Percentiles rank a stretch among this genome's conserved stretches.
Conservation (phyloP, 2,797 vertebrate genomes). For the Mallotus villosus region DNA sequence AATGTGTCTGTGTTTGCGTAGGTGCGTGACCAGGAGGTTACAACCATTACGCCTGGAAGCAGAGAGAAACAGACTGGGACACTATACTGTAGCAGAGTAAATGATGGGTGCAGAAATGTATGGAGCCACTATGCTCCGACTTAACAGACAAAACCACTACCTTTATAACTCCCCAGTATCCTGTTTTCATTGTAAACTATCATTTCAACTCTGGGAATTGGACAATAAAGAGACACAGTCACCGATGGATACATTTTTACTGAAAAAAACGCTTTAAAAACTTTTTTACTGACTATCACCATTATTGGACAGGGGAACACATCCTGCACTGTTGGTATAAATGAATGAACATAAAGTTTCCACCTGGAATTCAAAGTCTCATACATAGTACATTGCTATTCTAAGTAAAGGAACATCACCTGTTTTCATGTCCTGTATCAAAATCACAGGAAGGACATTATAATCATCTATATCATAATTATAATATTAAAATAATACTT, state of each 20-base stretch:
- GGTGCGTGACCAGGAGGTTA: not conserved
- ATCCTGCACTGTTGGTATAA: constrained; percentile 41
- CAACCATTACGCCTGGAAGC: too few relatives aligned
- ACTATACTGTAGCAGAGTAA: not conserved
- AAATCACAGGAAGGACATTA: constrained; percentile 57
- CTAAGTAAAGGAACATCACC: constrained; percentile 54
- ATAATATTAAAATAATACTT: constrained; percentile 35
- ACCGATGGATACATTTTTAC: constrained; percentile 53
- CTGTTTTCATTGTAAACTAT: not conserved
- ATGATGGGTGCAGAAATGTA: not conserved
- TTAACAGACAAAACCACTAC: not conserved
- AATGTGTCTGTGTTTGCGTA: constrained; percentile 3
- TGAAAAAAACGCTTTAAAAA: constrained; percentile 59
- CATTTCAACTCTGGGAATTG: not conserved
- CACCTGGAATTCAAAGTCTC: constrained; percentile 43
- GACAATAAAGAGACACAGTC: constrained; percentile 23
- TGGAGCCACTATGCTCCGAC: not conserved
- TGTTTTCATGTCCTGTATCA: constrained; percentile 54
- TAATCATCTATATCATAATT: constrained; percentile 48
- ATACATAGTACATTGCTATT: constrained; percentile 39
- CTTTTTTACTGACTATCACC: constrained; percentile 55
- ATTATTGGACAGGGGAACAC: constrained; percentile 55
- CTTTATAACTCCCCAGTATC: not conserved
- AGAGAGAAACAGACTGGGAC: too few relatives aligned
- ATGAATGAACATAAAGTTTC: constrained; percentile 46